These are phyloP conservation scores for Molossus alvarezi DNA, from an alignment of 2,797 vertebrate genomes.

Conservation along the genomic window DNA sequence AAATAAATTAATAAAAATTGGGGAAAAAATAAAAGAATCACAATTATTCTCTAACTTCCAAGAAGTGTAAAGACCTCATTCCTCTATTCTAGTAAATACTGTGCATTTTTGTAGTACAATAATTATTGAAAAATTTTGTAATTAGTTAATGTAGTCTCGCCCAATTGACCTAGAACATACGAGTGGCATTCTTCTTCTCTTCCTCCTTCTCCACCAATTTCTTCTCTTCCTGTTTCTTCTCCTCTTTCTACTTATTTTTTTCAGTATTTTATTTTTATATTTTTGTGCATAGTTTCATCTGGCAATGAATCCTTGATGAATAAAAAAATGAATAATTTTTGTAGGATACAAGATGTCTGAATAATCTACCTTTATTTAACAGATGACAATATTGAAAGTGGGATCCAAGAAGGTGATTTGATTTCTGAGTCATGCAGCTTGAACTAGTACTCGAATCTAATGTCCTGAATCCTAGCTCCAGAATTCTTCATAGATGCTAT, in stretches of 20 bases:
- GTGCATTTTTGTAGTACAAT: background rate
- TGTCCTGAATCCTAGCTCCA: background rate
- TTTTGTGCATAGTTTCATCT: background rate
- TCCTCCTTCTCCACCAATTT: background rate
- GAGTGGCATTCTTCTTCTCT: background rate
- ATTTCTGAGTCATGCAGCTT: background rate
- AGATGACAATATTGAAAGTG: background rate
- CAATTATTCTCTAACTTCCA: background rate
- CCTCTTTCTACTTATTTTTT: background rate
- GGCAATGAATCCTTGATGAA: background rate
- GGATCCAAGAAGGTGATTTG: background rate
- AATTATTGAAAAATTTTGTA: background rate
- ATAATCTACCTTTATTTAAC: background rate
- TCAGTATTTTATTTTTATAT: background rate
- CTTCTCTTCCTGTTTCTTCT: background rate
- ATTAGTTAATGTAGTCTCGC: background rate
- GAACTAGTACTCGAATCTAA: too few species aligned
- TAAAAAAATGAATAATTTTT: background rate
- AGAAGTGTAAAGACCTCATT: background rate
- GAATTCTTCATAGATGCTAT: background rate
- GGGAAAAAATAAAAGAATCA: too few species aligned
- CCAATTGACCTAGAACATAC: background rate
- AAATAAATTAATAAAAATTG: too few species aligned
- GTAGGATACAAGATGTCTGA: background rate
- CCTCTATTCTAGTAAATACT: background rate